Conservation (phyloP, 2,113 vertebrate species). For the Dinomys branickii region DNA sequence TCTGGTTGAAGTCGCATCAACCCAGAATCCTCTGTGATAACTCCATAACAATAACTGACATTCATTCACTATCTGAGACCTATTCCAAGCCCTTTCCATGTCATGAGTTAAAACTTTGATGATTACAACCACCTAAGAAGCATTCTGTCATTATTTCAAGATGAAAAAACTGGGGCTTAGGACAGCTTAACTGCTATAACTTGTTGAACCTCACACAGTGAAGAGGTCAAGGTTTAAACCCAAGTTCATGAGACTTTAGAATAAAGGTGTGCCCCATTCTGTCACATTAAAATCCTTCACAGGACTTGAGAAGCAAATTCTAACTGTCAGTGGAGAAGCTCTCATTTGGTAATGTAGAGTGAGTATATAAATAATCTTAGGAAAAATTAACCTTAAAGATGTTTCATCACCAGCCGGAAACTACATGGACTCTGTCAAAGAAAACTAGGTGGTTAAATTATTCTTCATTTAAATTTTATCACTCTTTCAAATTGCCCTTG, state of each 20-base stretch:
- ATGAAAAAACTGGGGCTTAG: neutral
- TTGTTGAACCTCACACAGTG: neutral
- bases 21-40: neutral
- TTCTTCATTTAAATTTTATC: constrained; percentile 11
- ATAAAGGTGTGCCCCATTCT: neutral
- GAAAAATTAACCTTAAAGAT: constrained; percentile 56
- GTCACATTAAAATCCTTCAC: neutral
- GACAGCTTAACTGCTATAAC: neutral
- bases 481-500: neutral
- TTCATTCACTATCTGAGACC: neutral
- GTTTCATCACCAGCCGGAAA: constrained; percentile 53
- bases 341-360: neutral
- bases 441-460: neutral
- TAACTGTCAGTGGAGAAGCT: constrained; percentile 65
- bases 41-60: neutral
- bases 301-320: constrained; percentile 51
- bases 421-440: constrained; percentile 27
- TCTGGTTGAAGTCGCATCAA: neutral
- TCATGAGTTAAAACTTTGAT: neutral
- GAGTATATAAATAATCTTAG: constrained; percentile 30
- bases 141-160: neutral
- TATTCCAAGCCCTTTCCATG: neutral
- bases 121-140: neutral
- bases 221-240: neutral
- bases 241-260: neutral